These are phyloP conservation scores for Limnothrissa miodon DNA, from an alignment of 2,113 vertebrate genomes.

Conservation along the genomic window DNA sequence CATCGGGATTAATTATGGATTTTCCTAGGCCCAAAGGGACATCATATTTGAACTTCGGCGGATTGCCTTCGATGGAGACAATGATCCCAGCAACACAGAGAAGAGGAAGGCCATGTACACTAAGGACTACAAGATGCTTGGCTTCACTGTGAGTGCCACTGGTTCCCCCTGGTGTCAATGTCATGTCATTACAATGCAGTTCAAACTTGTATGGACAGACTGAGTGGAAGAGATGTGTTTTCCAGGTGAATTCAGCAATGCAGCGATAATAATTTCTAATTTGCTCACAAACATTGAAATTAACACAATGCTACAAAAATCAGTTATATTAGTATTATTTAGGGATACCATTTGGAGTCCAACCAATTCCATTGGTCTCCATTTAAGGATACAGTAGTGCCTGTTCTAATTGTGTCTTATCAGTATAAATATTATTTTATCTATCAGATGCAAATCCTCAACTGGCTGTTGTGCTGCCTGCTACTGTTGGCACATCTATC, in stretches of 20 bases:
- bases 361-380: not conserved
- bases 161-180: not conserved
- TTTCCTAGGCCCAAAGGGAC: conserved; percentile 86
- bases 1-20: too few relatives aligned
- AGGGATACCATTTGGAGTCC: not conserved
- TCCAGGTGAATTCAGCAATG: not conserved
- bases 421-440: not conserved
- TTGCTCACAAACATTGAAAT: not conserved
- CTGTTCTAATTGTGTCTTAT: not conserved
- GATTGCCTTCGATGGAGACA: conserved; percentile 94
- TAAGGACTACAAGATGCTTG: conserved; percentile 98
- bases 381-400: not conserved
- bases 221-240: not conserved
- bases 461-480: not conserved
- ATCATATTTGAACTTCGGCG: conserved; percentile 93
- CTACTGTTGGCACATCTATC: not conserved
- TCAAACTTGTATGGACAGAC: not conserved
- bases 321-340: not conserved
- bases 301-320: not conserved
- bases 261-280: not conserved
- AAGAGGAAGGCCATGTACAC: conserved; percentile 96
- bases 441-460: not conserved
- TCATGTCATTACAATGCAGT: not conserved
- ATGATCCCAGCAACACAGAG: conserved; percentile 85
- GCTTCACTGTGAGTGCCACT: conserved; percentile 84